These are phyloP conservation scores for Halesus radiatus DNA, from an alignment of 1,140 invertebrate species.

Conservation along the genomic window DNA sequence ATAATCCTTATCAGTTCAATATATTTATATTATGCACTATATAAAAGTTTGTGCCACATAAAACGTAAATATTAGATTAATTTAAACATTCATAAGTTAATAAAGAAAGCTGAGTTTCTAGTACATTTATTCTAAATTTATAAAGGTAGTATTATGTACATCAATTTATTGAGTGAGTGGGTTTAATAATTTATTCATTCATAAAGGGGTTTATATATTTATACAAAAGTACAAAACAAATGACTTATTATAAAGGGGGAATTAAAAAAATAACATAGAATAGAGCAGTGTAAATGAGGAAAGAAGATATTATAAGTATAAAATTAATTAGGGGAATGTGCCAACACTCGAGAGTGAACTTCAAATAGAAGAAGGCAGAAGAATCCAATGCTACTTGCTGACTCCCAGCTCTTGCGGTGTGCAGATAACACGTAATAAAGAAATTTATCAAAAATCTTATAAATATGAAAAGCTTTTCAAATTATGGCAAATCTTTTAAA, in stretches of 20 bases:
- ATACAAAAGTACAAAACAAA: slow-evolving; percentile 54
- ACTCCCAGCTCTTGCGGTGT: background rate
- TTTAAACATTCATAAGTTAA: slow-evolving; percentile 33
- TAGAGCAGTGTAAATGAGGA: background rate
- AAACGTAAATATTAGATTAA: slow-evolving; percentile 13
- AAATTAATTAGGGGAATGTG: slow-evolving; percentile 6
- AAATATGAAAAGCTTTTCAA: slow-evolving; percentile 33
- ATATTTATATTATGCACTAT: slow-evolving; percentile 30
- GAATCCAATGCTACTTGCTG: background rate
- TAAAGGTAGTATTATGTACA: slow-evolving; percentile 8
- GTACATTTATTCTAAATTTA: slow-evolving; percentile 27
- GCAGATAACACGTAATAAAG: background rate
- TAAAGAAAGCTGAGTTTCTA: slow-evolving; percentile 25
- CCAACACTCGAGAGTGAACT: slow-evolving; percentile 10
- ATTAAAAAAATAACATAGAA: slow-evolving; percentile 31
- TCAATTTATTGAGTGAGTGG: slow-evolving; percentile 9
- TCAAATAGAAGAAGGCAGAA: background rate
- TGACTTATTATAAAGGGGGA: slow-evolving; percentile 38
- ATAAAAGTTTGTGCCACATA: slow-evolving; percentile 24
- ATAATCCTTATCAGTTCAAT: slow-evolving; percentile 24
- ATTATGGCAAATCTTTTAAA: slow-evolving; percentile 30
- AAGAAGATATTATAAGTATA: background rate
- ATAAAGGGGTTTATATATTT: slow-evolving; percentile 39
- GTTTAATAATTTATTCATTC: slow-evolving; percentile 25
- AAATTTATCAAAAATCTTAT: slow-evolving; percentile 6